phyloP scores from a whole-genome alignment of 1,140 invertebrate species.

The Anadara kagoshimensis region DNA sequence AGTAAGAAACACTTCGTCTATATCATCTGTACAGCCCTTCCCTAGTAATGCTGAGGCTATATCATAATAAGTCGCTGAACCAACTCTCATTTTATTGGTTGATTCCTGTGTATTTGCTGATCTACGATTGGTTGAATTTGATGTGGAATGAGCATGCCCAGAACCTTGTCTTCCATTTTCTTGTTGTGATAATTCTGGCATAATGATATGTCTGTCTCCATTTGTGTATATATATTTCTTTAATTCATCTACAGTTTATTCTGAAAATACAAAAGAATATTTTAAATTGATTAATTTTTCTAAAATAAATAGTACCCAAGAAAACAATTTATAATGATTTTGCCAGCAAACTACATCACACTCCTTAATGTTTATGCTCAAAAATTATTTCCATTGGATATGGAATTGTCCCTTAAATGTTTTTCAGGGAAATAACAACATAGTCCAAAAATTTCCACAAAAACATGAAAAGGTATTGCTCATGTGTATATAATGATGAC shows the following conservation, averaged over 20 bases:
- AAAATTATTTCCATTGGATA: too few relatives aligned
- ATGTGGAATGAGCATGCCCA: constrained; percentile 26
- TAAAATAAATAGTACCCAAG: too few relatives aligned
- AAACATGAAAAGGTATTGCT: too few relatives aligned
- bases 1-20: constrained; percentile 63
- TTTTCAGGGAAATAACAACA: too few relatives aligned
- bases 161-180: constrained; percentile 26
- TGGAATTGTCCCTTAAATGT: too few relatives aligned
- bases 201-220: constrained; percentile 9
- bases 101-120: constrained; percentile 27
- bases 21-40: constrained; percentile 47
- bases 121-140: constrained; percentile 6
- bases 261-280: too few relatives aligned
- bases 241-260: background rate
- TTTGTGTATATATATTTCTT: background rate
- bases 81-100: constrained; percentile 29
- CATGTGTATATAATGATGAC: too few relatives aligned
- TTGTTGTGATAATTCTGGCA: constrained; percentile 38
- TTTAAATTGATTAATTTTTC: too few relatives aligned
- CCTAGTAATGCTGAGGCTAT: constrained; percentile 68
- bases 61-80: constrained; percentile 62
- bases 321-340: too few relatives aligned
- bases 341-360: too few relatives aligned
- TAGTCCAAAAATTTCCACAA: too few relatives aligned
- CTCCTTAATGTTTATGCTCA: too few relatives aligned